Conservation (phyloP, 2,888 invertebrate genomes). For the Ectemnius lituratus region DNA sequence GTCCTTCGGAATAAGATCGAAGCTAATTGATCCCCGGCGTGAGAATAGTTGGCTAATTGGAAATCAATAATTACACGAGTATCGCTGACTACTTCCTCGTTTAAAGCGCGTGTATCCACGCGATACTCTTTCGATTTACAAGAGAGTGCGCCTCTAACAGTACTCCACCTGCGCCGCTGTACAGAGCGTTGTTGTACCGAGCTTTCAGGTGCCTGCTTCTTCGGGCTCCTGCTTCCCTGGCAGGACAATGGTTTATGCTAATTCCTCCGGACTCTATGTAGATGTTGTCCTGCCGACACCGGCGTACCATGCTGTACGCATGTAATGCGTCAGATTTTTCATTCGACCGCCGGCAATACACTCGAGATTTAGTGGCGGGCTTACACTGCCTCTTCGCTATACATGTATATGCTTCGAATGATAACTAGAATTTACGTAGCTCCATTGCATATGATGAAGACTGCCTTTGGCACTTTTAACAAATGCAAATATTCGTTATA, state of each 20-base stretch:
- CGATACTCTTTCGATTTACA: conserved; percentile 53
- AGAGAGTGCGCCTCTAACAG: conserved; percentile 51
- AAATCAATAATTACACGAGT: conserved; percentile 27
- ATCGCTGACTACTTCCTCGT: no score
- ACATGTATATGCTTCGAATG: no score
- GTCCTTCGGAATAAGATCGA: background rate
- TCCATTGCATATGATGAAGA: no score
- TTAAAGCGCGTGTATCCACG: conserved; percentile 9
- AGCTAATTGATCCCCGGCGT: conserved; percentile 16
- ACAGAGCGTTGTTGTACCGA: conserved; percentile 57
- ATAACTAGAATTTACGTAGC: no score
- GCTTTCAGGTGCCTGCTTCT: conserved; percentile 55
- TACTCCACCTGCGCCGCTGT: conserved; percentile 53
- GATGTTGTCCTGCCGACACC: conserved; percentile 51
- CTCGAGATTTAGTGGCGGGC: conserved; percentile 35
- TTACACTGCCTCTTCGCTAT: background rate
- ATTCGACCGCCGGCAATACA: conserved; percentile 32
- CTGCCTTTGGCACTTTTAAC: no score
- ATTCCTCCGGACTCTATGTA: conserved; percentile 60
- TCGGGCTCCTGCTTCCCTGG: conserved; percentile 34
- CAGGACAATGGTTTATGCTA: conserved; percentile 74
- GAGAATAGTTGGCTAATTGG: conserved; percentile 48
- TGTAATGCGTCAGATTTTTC: conserved; percentile 55
- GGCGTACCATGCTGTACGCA: conserved; percentile 29
- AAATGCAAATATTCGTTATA: no score